Conservation (phyloP, 2,113 vertebrate species). For the Paedocypris sp. region DNA sequence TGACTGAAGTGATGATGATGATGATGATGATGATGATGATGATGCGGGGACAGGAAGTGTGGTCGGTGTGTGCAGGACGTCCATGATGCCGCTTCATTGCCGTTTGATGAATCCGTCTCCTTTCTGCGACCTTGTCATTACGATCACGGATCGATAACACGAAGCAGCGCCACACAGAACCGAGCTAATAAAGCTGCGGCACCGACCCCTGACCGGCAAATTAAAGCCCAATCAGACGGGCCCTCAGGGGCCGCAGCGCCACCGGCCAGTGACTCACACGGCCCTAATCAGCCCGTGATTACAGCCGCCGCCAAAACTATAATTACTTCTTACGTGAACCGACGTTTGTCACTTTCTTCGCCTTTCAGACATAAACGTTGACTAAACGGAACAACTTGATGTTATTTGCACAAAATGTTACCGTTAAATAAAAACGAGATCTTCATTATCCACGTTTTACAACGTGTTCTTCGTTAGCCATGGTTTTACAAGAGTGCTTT, state of each 20-base stretch:
- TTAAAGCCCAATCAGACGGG: conserved; percentile 54
- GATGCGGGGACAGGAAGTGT: no score
- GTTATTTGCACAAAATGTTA: no score
- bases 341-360: no score
- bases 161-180: conserved; percentile 9
- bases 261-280: conserved; percentile 21
- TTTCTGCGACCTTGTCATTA: conserved; percentile 24
- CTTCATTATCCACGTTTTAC: no score
- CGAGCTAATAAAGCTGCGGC: conserved; percentile 16
- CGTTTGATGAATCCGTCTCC: conserved; percentile 25
- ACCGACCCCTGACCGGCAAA: conserved; percentile 51
- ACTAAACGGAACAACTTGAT: no score
- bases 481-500: no score
- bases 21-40: no score
- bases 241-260: conserved; percentile 34
- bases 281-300: conserved; percentile 35
- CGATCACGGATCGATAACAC: conserved; percentile 34
- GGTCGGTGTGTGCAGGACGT: conserved; percentile 36
- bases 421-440: no score
- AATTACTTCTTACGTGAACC: no score
- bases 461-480: no score
- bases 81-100: conserved; percentile 21
- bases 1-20: no score
- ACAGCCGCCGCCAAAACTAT: conserved; percentile 30
- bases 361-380: no score